Percentiles rank a stretch among this genome's conserved stretches.
Conservation (phyloP, 2,113 vertebrate genomes). For the Aepyceros melampus region DNA sequence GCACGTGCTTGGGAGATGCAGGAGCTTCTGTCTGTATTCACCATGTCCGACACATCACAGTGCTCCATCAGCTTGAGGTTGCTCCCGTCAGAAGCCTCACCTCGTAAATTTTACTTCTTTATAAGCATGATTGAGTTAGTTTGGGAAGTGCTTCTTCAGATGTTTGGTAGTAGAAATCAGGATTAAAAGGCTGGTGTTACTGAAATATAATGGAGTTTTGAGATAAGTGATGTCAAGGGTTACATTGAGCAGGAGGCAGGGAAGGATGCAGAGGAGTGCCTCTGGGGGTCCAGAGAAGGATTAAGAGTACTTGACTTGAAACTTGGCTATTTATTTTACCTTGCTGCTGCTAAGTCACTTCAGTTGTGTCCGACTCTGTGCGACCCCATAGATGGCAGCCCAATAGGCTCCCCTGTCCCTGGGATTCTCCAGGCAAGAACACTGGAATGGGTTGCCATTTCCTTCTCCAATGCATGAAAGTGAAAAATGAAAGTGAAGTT, state of each 20-base stretch:
- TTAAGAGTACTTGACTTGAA: not conserved
- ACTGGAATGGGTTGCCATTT: too few relatives aligned
- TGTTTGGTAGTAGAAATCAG: not conserved
- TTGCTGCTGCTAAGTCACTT: not conserved
- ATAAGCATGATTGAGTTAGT: not conserved
- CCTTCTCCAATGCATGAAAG: too few relatives aligned
- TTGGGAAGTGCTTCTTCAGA: not conserved
- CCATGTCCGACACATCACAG: not conserved
- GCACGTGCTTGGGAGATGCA: not conserved
- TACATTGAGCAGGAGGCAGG: not conserved
- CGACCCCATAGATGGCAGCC: fast-evolving
- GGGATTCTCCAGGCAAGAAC: too few relatives aligned
- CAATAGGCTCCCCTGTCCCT: too few relatives aligned
- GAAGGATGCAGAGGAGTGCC: not conserved
- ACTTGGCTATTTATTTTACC: not conserved
- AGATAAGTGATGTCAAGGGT: not conserved
- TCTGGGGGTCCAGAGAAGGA: not conserved
- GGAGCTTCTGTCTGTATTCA: not conserved
- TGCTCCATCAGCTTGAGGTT: not conserved
- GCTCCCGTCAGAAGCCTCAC: not conserved
- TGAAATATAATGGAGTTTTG: not conserved
- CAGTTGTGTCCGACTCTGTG: too few relatives aligned
- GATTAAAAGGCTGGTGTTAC: not conserved
- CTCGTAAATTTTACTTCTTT: not conserved
- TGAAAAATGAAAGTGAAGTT: too few relatives aligned